Evolutionary conservation across 2,797 vertebrate genomes (phyloP).

Genomic region (Menidia menidia): DNA sequence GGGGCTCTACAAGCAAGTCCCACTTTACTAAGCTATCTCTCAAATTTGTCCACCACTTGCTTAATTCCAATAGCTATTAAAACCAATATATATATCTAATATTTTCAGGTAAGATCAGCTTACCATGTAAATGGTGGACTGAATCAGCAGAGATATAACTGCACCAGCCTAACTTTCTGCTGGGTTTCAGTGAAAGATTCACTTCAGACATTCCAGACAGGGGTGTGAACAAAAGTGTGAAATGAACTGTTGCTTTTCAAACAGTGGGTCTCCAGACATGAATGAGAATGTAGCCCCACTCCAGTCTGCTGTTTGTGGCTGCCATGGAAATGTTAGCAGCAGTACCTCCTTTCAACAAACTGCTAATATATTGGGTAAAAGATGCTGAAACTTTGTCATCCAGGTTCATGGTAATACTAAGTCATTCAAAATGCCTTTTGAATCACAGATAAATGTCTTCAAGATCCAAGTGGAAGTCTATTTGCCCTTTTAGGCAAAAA

Average conservation of each 20-base stretch:
- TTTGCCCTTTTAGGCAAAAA: no score
- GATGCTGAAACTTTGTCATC: no score
- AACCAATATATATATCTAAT: background rate
- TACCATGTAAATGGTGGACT: background rate
- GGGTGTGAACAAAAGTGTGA: slow-evolving; percentile 54
- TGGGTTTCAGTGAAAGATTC: slow-evolving; percentile 53
- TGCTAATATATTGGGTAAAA: no score
- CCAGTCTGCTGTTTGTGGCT: background rate
- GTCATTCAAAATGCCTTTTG: no score
- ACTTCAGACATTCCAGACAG: slow-evolving; percentile 59
- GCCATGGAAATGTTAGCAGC: background rate
- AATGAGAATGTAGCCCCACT: background rate
- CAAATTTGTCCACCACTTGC: background rate
- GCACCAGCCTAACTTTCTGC: background rate
- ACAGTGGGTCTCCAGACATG: background rate
- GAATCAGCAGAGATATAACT: background rate
- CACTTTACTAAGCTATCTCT: slow-evolving; percentile 2
- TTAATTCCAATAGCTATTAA: background rate
- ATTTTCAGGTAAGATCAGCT: background rate
- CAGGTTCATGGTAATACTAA: no score
- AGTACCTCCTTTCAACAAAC: background rate
- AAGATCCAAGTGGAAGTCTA: no score
- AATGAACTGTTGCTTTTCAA: background rate
- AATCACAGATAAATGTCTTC: no score
- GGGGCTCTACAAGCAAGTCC: background rate